These are phyloP conservation scores for Laticauda laticaudata DNA, from an alignment of 2,113 vertebrate genomes.

Conservation along the genomic window DNA sequence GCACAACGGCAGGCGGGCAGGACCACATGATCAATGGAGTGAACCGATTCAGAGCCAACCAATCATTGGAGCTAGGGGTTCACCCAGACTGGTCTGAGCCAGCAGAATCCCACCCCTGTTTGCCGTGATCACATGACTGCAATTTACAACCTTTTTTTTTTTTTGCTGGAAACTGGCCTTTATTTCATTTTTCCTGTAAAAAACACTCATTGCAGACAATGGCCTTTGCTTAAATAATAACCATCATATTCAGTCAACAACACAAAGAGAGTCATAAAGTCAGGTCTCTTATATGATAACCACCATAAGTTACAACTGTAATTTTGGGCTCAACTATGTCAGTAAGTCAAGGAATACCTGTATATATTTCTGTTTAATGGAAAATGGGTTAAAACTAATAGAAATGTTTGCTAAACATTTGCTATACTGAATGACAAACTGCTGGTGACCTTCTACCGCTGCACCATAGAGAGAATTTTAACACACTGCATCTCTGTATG, in stretches of 20 bases:
- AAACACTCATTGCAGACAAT: background rate
- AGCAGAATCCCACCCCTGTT: background rate
- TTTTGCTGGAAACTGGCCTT: background rate
- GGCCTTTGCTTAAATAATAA: background rate
- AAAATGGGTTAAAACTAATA: background rate
- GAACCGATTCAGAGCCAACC: too few species aligned
- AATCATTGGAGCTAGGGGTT: too few species aligned
- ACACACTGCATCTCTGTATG: too few species aligned
- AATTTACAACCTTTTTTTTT: background rate
- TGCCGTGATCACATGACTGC: background rate
- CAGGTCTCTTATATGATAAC: background rate
- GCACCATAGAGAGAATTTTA: too few species aligned
- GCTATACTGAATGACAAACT: too few species aligned
- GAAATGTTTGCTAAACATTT: background rate
- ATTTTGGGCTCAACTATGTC: background rate
- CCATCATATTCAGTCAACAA: background rate
- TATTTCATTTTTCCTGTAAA: background rate
- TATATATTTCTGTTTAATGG: background rate
- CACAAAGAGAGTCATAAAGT: background rate
- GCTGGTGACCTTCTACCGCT: too few species aligned
- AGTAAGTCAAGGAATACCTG: background rate
- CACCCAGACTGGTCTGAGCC: too few species aligned
- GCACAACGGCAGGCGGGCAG: too few species aligned
- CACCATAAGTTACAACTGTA: background rate
- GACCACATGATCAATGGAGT: too few species aligned